These are phyloP conservation scores for Semotilus atromaculatus DNA, from an alignment of 2,797 vertebrate genomes.

Conservation along the genomic window DNA sequence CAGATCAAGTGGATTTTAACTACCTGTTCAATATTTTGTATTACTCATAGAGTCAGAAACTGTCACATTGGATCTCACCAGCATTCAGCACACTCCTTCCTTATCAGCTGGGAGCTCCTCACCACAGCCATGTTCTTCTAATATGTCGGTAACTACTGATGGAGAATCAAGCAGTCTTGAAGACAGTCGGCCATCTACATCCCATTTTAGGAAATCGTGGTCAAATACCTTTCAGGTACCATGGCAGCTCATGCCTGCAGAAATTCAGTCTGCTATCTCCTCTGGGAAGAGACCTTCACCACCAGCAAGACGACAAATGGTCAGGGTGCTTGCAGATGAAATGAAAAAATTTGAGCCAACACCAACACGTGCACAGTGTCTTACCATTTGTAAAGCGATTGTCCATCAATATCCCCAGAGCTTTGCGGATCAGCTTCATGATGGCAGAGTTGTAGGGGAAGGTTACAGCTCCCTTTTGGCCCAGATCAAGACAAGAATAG, in stretches of 20 bases:
- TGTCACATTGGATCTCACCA: constrained; percentile 16
- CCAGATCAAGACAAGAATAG: background rate
- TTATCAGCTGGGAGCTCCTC: constrained; percentile 14
- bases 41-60: constrained; percentile 15
- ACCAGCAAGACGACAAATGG: constrained; percentile 23
- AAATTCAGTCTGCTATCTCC: constrained; percentile 30
- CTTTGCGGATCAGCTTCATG: constrained; percentile 10
- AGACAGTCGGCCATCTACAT: background rate
- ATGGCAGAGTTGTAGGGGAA: background rate
- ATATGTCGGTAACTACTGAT: background rate
- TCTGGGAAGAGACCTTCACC: constrained; percentile 28
- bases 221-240: background rate
- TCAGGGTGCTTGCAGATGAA: constrained; percentile 13
- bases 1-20: too few relatives aligned
- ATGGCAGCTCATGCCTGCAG: constrained; percentile 31
- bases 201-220: background rate
- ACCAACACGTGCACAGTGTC: too few relatives aligned
- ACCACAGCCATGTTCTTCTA: background rate
- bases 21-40: too few relatives aligned
- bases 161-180: constrained; percentile 13
- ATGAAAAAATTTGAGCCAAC: background rate
- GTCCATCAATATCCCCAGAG: background rate
- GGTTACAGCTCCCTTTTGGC: constrained; percentile 6
- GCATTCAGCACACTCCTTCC: background rate
- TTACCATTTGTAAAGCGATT: constrained; percentile 7